These are phyloP conservation scores for Alfaro cultratus DNA, from an alignment of 2,797 vertebrate genomes.

Conservation along the genomic window DNA sequence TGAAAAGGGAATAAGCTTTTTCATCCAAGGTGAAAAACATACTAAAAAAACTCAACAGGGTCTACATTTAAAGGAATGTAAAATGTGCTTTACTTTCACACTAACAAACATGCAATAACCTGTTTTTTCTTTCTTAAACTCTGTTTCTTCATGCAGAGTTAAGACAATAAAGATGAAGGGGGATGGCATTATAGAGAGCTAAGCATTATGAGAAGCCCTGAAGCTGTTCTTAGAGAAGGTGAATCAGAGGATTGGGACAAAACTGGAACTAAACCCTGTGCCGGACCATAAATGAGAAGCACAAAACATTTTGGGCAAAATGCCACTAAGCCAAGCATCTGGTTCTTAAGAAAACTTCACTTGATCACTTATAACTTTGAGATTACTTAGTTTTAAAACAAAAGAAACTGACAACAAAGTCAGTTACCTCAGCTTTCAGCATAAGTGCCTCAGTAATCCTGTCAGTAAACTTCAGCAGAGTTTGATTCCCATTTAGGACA, in stretches of 20 bases:
- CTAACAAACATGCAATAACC: constrained; percentile 78
- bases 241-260: constrained; percentile 84
- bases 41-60: constrained; percentile 50
- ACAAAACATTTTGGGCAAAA: constrained; percentile 75
- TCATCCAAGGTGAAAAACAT: constrained; percentile 43
- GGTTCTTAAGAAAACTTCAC: constrained; percentile 77
- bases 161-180: constrained; percentile 82
- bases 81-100: constrained; percentile 62
- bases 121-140: constrained; percentile 62
- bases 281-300: constrained; percentile 76
- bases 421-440: constrained; percentile 50
- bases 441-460: constrained; percentile 36
- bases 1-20: constrained; percentile 38
- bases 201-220: constrained; percentile 78
- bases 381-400: constrained; percentile 61
- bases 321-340: constrained; percentile 79
- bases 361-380: constrained; percentile 73
- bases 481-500: constrained; percentile 15
- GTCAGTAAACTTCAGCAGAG: constrained; percentile 25
- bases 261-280: constrained; percentile 80
- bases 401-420: constrained; percentile 52
- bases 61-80: constrained; percentile 47
- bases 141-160: constrained; percentile 71
- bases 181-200: constrained; percentile 78
- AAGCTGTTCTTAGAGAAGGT: constrained; percentile 81